Evolutionary conservation across 2,888 invertebrate genomes (phyloP), one percentile per base, ranked within the genome.

Genomic region (Tetramorium bicarinatum): DNA sequence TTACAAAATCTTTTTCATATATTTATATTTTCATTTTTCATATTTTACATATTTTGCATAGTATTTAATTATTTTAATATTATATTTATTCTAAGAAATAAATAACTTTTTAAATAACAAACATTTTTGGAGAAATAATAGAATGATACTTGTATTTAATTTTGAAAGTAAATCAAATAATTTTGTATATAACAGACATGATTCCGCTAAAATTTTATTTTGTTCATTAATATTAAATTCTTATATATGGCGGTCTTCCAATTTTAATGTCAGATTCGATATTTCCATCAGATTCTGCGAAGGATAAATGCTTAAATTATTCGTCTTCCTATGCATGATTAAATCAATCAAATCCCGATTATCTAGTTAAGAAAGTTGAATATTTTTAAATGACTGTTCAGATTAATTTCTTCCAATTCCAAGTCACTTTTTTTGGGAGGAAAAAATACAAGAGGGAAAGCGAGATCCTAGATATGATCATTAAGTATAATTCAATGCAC

Each of bases 401-500:
- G 25, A 38, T 66, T 76, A 77, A 25, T 77, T 79, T 71, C 2
- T 59, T 59, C 1, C 41, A 41, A 34, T 38, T 4, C 7, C 7
- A 62, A 79, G 21, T 4, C 4, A 6, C 4, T 13, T 56, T 59
- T 21, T 44, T n/a, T 18, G 38, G 15, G 1, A 34, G 29, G 15
- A 54, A 47, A 59, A 25, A 71, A 47, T 61, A 80, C 9, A 13
- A 80, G 49, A 71, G 21, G 15, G 11, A 79, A 71, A 79, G 18
- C 38, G 25, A 71, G 25, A 80, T 59, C 64, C 25, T 85, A 80
- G 64, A 76, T 80, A 59, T 66, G 76, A 81, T 84, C 54, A 79
- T 67, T 75, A 61, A 74, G 29, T 84, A 34, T 34, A 82, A 84
- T 75, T 52, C 62, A 69, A 21, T 47, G 79, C 44, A 82, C 84